Evolutionary conservation across 2,888 invertebrate genomes (phyloP).

Genomic region (Drosophila buzzatii): DNA sequence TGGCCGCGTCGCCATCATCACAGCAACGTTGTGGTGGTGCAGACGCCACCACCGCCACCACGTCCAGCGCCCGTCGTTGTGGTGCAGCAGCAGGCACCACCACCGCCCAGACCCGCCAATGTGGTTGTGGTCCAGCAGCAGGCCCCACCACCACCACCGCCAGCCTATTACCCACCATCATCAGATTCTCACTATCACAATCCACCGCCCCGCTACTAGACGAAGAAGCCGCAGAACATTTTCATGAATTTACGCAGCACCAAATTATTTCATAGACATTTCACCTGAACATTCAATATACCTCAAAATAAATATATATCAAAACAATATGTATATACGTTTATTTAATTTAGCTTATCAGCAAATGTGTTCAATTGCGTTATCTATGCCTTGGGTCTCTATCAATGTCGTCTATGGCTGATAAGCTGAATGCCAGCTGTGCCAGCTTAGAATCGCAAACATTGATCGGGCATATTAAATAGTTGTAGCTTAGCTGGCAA

Average conservation of each 20-base stretch:
- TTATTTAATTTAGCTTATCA: constrained; percentile 10
- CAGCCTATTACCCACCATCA: constrained; percentile 42
- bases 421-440: constrained; percentile 31
- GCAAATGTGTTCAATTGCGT: constrained; percentile 25
- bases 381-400: constrained; percentile 15
- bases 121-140: constrained; percentile 53
- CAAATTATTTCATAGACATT: constrained; percentile 16
- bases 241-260: constrained; percentile 49
- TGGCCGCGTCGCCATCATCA: constrained; percentile 75
- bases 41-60: constrained; percentile 63
- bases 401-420: neutral
- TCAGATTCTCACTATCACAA: constrained; percentile 69
- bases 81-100: constrained; percentile 57
- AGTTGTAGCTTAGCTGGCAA: neutral
- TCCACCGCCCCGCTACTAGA: constrained; percentile 54
- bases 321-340: constrained; percentile 9
- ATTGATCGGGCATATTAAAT: neutral
- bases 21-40: constrained; percentile 65
- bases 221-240: neutral
- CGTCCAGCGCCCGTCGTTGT: constrained; percentile 62
- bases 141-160: constrained; percentile 39
- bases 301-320: neutral
- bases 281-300: constrained; percentile 12
- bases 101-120: constrained; percentile 51
- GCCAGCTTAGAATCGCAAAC: neutral